phyloP scores from a whole-genome alignment of 2,113 vertebrate species.

The Trichomycterus rosablanca region DNA sequence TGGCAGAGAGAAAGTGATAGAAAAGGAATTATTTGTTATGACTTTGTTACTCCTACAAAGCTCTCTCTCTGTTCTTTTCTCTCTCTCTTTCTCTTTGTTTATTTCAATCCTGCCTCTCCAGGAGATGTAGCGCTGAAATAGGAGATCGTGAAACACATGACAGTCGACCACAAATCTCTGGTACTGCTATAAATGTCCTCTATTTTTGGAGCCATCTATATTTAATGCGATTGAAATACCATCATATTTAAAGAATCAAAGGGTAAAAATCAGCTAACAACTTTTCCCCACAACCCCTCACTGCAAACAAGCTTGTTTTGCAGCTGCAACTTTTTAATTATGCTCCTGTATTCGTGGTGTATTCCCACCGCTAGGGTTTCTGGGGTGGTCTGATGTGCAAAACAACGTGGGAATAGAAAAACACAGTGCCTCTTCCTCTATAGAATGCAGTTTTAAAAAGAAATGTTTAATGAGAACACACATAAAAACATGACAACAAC shows the following conservation, averaged over 20 bases:
- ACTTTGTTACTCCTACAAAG: constrained; percentile 64
- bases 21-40: constrained; percentile 70
- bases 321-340: constrained; percentile 56
- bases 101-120: constrained; percentile 54
- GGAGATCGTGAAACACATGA: constrained; percentile 52
- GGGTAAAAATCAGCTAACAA: constrained; percentile 34
- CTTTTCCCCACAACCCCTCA: constrained; percentile 19
- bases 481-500: constrained; percentile 34
- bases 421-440: constrained; percentile 30
- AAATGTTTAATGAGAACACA: background rate
- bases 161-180: constrained; percentile 64
- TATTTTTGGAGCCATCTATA: constrained; percentile 55
- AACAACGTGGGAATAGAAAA: constrained; percentile 51
- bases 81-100: constrained; percentile 65
- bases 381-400: constrained; percentile 53
- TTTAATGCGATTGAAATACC: constrained; percentile 41
- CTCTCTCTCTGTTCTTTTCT: constrained; percentile 66
- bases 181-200: constrained; percentile 59
- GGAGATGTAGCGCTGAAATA: constrained; percentile 33
- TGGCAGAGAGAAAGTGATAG: constrained; percentile 60
- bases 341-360: constrained; percentile 49
- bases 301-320: constrained; percentile 38
- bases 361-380: constrained; percentile 60
- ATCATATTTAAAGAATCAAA: constrained; percentile 40
- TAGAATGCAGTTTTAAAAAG: constrained; percentile 15